These are phyloP conservation scores for Spermophilus dauricus DNA, from an alignment of 2,113 vertebrate genomes.

Conservation along the genomic window DNA sequence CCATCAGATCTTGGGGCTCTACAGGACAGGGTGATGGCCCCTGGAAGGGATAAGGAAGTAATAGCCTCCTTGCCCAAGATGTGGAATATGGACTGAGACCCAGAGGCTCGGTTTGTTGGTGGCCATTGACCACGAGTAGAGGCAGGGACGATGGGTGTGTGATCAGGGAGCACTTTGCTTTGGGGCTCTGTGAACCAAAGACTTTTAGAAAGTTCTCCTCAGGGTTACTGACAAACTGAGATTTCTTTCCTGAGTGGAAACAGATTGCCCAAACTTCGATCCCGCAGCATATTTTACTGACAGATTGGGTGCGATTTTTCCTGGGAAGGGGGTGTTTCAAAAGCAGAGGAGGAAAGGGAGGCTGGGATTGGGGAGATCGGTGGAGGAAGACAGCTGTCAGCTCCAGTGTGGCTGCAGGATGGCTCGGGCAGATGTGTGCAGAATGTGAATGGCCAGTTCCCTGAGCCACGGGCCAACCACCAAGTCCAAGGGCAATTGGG, in stretches of 20 bases:
- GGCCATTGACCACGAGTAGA: not conserved
- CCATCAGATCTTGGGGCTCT: not conserved
- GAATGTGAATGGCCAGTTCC: not conserved
- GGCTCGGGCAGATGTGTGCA: conserved; percentile 66
- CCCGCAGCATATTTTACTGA: conserved; percentile 50
- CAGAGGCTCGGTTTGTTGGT: no score
- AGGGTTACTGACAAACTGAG: not conserved
- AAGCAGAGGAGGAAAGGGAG: conserved; percentile 47
- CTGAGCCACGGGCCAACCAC: not conserved
- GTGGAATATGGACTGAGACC: no score
- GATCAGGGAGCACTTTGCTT: not conserved
- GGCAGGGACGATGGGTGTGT: not conserved
- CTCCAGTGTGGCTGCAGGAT: not conserved
- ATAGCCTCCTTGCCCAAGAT: no score
- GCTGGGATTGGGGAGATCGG: not conserved
- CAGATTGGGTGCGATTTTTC: conserved; percentile 64
- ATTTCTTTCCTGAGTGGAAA: conserved; percentile 38
- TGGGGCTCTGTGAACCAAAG: not conserved
- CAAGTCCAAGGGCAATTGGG: not conserved
- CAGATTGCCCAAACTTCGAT: conserved; percentile 32
- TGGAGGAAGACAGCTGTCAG: conserved; percentile 44
- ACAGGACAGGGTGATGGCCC: not conserved
- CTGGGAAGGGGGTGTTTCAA: not conserved
- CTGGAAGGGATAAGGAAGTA: not conserved
- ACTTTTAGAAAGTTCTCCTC: not conserved